Evolutionary conservation across 2,888 invertebrate species (phyloP).

Genomic region (Brachyptera putata): DNA sequence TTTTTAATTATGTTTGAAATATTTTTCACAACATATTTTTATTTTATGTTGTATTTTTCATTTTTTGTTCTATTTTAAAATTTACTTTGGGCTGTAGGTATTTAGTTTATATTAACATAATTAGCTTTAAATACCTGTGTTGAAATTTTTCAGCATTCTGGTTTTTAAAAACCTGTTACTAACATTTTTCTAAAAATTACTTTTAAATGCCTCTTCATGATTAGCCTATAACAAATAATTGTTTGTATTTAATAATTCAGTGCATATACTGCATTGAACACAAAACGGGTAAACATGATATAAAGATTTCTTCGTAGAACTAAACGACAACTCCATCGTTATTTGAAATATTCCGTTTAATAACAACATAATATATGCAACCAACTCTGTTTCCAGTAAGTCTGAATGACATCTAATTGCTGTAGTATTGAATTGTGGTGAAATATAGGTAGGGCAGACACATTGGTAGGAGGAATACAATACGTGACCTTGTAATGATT

Average conservation of each 20-base stretch:
- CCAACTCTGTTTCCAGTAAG: neutral
- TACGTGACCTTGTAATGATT: no score
- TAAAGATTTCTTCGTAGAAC: conserved; percentile 6
- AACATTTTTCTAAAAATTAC: conserved; percentile 27
- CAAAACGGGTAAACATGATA: conserved; percentile 31
- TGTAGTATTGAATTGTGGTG: conserved; percentile 22
- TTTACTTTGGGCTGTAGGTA: conserved; percentile 31
- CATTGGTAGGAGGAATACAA: no score
- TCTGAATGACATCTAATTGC: neutral
- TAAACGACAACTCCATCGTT: conserved; percentile 11
- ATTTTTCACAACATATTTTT: conserved; percentile 24
- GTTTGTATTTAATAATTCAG: conserved; percentile 25
- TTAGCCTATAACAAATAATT: conserved; percentile 17
- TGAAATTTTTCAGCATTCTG: conserved; percentile 26
- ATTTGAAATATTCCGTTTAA: neutral
- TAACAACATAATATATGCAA: neutral
- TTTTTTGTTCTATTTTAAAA: conserved; percentile 29
- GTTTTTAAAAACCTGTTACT: conserved; percentile 28
- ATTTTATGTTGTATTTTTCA: conserved; percentile 28
- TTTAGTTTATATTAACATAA: conserved; percentile 28
- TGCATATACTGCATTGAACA: conserved; percentile 27
- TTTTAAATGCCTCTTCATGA: conserved; percentile 28
- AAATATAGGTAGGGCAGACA: neutral
- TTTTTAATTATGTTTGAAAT: conserved; percentile 26
- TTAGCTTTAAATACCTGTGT: conserved; percentile 30